Conservation (phyloP, 92 coral and sea anemone species). For the Parazoanthus darwini region DNA sequence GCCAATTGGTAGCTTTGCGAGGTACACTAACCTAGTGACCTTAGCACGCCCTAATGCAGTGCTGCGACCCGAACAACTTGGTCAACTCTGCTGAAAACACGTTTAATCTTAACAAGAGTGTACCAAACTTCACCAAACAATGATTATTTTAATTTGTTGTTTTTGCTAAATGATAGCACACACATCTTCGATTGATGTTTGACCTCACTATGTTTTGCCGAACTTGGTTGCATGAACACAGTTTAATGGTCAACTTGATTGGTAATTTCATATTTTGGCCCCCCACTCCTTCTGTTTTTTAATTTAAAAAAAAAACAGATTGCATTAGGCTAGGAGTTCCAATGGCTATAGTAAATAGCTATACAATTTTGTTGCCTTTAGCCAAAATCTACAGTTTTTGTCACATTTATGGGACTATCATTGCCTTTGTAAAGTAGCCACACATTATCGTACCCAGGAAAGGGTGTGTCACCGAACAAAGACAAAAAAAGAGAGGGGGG, state of each 20-base stretch:
- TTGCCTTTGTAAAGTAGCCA: neutral
- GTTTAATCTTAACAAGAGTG: neutral
- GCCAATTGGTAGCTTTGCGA: neutral
- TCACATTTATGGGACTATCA: neutral
- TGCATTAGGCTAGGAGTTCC: neutral
- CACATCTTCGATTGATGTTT: neutral
- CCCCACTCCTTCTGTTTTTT: neutral
- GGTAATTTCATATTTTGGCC: neutral
- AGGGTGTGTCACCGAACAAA: constrained; percentile 38
- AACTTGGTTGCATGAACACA: neutral
- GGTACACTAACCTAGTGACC: neutral
- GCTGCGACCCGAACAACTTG: neutral
- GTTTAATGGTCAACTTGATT: neutral
- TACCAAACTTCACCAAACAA: neutral
- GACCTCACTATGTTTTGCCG: neutral
- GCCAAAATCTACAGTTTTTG: neutral
- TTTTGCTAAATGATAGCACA: constrained; percentile 3
- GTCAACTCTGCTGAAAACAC: neutral
- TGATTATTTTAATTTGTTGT: neutral
- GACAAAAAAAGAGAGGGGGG: constrained; percentile 22
- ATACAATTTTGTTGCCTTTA: neutral
- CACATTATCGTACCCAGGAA: neutral
- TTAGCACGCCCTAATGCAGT: neutral
- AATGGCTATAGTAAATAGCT: neutral
- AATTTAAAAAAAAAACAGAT: neutral